Percentiles rank a stretch among this genome's conserved stretches.
Conservation (phyloP, 2,113 vertebrate genomes). For the Nematolebias whitei region DNA sequence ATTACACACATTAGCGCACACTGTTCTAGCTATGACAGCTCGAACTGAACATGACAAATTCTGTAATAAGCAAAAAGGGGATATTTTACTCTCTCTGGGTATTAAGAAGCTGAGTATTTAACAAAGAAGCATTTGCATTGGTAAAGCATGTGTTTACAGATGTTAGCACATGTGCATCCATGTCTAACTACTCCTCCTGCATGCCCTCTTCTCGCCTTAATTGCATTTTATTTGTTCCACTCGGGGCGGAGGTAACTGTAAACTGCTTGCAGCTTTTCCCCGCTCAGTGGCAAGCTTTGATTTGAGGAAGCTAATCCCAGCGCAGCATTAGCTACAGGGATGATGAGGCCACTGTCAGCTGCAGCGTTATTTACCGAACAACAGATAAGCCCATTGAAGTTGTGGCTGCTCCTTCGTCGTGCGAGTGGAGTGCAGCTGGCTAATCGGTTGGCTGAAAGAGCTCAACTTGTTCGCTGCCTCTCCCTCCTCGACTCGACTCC, state of each 20-base stretch:
- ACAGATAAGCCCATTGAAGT: constrained; percentile 81
- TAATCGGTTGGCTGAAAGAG: constrained; percentile 66
- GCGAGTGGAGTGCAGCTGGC: constrained; percentile 29
- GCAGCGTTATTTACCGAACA: constrained; percentile 77
- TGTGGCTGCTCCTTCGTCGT: constrained; percentile 39
- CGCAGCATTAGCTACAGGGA: constrained; percentile 64
- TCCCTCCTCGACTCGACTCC: constrained; percentile 36
- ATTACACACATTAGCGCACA: constrained; percentile 87
- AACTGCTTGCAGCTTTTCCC: constrained; percentile 73
- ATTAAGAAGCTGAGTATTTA: constrained; percentile 67
- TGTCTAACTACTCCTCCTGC: constrained; percentile 49
- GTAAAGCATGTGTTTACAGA: constrained; percentile 34
- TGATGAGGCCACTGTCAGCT: constrained; percentile 72
- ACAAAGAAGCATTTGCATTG: constrained; percentile 73
- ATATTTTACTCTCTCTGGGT: constrained; percentile 69
- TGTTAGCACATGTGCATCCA: constrained; percentile 31
- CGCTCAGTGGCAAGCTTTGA: constrained; percentile 72
- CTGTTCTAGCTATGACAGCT: constrained; percentile 84
- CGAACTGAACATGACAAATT: constrained; percentile 86
- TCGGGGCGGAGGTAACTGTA: constrained; percentile 75
- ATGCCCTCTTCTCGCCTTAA: constrained; percentile 53
- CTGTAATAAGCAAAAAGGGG: constrained; percentile 70
- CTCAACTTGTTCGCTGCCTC: constrained; percentile 47
- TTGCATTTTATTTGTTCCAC: constrained; percentile 71
- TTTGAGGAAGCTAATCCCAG: constrained; percentile 75